A percentile compares a stretch with the other conserved stretches of the same genome.
Conservation (phyloP, 2,888 invertebrate genomes). For the Microctonus hyperodae region DNA sequence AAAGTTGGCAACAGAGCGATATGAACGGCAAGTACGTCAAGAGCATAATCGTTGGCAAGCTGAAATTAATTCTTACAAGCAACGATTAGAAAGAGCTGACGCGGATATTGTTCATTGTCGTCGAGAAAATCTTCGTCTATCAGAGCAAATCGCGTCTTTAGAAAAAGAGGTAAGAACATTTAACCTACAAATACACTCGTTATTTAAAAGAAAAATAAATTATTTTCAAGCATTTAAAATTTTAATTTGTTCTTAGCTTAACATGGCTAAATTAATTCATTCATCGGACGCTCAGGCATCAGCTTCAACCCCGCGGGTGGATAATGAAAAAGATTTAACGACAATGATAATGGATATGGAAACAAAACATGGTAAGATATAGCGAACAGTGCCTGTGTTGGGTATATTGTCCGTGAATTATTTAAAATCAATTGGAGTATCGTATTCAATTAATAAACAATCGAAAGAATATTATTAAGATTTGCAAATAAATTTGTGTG, state of each 20-base stretch:
- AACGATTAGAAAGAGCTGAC: conserved; percentile 80
- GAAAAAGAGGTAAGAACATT: conserved; percentile 76
- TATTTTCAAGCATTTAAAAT: background rate
- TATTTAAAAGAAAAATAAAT: background rate
- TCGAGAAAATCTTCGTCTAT: conserved; percentile 78
- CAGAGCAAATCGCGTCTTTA: conserved; percentile 79
- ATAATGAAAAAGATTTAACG: conserved; percentile 73
- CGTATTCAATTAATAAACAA: background rate
- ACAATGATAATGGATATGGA: conserved; percentile 81
- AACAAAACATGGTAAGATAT: conserved; percentile 79
- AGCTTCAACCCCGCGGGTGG: conserved; percentile 39
- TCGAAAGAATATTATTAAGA: conserved; percentile 12
- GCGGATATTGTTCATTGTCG: conserved; percentile 82
- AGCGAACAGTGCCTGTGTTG: conserved; percentile 54
- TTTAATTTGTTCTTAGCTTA: conserved; percentile 51
- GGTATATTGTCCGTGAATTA: conserved; percentile 54
- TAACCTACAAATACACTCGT: background rate
- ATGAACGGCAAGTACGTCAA: conserved; percentile 78
- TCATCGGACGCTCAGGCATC: conserved; percentile 43
- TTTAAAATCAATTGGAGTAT: conserved; percentile 32
- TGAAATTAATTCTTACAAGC: conserved; percentile 69
- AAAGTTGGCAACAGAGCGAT: conserved; percentile 70
- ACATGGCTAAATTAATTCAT: conserved; percentile 57
- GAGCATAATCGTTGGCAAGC: conserved; percentile 78
- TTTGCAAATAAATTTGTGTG: conserved; percentile 49